phyloP scores from a whole-genome alignment of 2,888 invertebrate genomes.

The Rotaria macrura region DNA sequence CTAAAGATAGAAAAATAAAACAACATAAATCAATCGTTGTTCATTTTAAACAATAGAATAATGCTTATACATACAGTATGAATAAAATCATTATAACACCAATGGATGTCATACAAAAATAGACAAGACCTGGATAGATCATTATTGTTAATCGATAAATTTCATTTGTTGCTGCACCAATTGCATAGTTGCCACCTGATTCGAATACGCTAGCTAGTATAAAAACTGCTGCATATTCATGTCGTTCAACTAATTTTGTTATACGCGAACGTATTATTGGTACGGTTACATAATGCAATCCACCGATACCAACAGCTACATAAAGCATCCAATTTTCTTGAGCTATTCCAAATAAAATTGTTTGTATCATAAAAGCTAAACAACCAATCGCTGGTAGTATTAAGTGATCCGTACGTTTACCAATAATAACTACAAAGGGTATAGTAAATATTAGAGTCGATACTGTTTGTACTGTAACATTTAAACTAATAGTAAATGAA shows the following conservation, averaged over 20 bases:
- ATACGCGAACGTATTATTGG: neutral
- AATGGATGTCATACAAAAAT: neutral
- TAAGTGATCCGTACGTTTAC: neutral
- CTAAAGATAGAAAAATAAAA: neutral
- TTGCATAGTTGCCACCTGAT: neutral
- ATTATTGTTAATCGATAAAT: neutral
- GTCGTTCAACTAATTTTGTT: neutral
- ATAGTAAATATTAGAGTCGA: neutral
- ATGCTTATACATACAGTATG: neutral
- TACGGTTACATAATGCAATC: neutral
- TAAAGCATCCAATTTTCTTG: neutral
- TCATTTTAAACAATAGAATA: neutral
- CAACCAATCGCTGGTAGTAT: neutral
- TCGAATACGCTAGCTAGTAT: neutral
- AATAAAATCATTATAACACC: neutral
- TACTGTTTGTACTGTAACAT: neutral
- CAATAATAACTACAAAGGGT: neutral
- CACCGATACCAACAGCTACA: neutral
- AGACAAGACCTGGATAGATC: neutral
- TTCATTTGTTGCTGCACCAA: neutral
- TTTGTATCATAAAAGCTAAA: neutral
- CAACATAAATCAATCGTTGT: no score
- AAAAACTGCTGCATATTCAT: neutral
- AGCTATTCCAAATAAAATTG: neutral
- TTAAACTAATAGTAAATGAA: neutral